Conservation (phyloP, 2,888 invertebrate species). For the Lissonota sp. region DNA sequence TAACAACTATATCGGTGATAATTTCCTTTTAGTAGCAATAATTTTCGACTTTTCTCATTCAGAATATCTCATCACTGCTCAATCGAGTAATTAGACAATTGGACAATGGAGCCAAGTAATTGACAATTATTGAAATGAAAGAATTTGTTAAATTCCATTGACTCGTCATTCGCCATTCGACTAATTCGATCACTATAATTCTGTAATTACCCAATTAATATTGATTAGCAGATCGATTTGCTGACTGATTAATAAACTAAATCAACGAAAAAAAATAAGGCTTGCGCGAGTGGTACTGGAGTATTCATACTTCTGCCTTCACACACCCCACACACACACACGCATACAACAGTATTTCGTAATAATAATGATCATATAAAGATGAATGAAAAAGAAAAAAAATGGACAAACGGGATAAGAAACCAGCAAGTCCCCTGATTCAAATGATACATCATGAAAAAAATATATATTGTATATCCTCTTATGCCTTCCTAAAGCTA, state of each 20-base stretch:
- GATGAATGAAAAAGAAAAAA: constrained; percentile 10
- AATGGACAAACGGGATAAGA: constrained; percentile 33
- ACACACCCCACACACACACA: constrained; percentile 30
- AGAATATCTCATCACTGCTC: background rate
- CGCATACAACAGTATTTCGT: constrained; percentile 50
- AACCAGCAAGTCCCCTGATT: constrained; percentile 16
- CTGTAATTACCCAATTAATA: no score
- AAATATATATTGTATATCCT: constrained; percentile 38
- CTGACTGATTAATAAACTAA: constrained; percentile 6
- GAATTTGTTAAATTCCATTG: background rate
- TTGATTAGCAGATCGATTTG: background rate
- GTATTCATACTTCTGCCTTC: constrained; percentile 55
- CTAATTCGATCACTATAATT: background rate
- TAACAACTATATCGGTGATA: no score
- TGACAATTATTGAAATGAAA: no score
- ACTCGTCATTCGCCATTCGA: background rate
- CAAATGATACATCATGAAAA: constrained; percentile 26
- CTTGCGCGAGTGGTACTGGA: constrained; percentile 20
- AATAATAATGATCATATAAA: constrained; percentile 36
- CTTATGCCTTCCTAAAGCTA: constrained; percentile 67
- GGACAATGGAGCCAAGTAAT: background rate
- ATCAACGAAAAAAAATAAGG: background rate
- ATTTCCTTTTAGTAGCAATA: no score
- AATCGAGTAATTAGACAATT: background rate
- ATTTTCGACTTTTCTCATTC: no score